Evolutionary conservation across 92 coral and sea anemone genomes (phyloP).

Genomic region (Actinostola sp.): DNA sequence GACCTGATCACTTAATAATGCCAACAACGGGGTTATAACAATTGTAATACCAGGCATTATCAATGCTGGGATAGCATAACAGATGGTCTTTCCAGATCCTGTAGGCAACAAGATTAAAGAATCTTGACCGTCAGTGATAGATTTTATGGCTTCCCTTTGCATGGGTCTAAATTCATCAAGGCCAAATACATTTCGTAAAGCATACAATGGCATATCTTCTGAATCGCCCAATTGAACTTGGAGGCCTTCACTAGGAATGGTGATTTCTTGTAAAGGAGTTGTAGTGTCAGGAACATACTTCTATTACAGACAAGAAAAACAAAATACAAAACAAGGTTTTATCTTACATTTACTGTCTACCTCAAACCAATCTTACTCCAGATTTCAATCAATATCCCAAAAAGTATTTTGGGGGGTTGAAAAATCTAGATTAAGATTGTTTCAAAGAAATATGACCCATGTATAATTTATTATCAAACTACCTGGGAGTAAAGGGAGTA

Average conservation of each 20-base stretch:
- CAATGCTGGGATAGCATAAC: conserved; percentile 63
- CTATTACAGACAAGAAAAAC: not conserved
- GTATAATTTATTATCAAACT: too few relatives aligned
- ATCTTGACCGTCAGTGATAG: conserved; percentile 18
- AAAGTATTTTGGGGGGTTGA: too few relatives aligned
- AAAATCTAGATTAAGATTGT: too few relatives aligned
- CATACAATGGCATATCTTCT: conserved; percentile 11
- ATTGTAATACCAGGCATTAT: conserved; percentile 43
- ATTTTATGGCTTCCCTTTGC: conserved; percentile 46
- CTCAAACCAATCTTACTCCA: too few relatives aligned
- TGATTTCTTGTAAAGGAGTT: conserved; percentile 2
- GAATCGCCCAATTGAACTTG: not conserved
- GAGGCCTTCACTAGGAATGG: not conserved
- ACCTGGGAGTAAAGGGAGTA: too few relatives aligned
- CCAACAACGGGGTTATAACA: conserved; percentile 47
- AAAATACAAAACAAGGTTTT: too few relatives aligned
- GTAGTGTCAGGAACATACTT: conserved; percentile 6
- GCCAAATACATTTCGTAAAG: conserved; percentile 13
- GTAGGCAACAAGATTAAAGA: conserved; percentile 60
- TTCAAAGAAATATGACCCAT: too few relatives aligned
- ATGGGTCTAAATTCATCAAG: conserved; percentile 34
- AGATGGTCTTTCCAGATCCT: conserved; percentile 63
- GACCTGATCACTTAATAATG: conserved; percentile 59
- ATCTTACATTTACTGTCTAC: too few relatives aligned
- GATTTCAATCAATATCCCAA: too few relatives aligned